Conservation (phyloP, 2,797 vertebrate genomes). For the Merluccius polli region DNA sequence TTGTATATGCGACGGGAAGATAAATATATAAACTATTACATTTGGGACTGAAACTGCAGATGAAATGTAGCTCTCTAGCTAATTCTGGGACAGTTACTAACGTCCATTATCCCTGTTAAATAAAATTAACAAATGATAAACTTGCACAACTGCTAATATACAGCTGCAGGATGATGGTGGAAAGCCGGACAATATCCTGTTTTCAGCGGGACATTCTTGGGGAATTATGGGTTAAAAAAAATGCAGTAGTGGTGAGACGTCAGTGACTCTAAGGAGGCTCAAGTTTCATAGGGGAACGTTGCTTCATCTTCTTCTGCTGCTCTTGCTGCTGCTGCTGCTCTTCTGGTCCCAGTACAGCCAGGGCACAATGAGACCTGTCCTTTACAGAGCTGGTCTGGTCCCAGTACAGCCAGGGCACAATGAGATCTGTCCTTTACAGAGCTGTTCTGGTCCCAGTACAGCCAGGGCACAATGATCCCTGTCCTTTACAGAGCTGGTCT, state of each 20-base stretch:
- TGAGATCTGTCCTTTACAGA: slow-evolving; percentile 1
- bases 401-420: slow-evolving; percentile 42
- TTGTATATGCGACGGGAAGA: neutral
- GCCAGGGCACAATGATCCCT: no score
- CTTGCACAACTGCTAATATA: slow-evolving; percentile 26
- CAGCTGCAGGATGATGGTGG: slow-evolving; percentile 34
- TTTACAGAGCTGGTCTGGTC: slow-evolving; percentile 35
- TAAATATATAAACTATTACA: neutral
- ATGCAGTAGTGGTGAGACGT: slow-evolving; percentile 20
- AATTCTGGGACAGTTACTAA: no score
- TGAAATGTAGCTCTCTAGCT: no score
- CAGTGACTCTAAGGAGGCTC: slow-evolving; percentile 35
- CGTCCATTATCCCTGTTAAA: no score
- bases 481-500: no score
- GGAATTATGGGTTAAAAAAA: slow-evolving; percentile 49
- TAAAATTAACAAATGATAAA: no score
- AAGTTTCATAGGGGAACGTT: slow-evolving; percentile 52
- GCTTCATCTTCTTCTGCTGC: slow-evolving; percentile 53
- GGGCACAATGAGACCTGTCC: slow-evolving; percentile 33
- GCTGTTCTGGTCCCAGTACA: no score
- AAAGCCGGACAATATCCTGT: slow-evolving; percentile 67
- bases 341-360: slow-evolving; percentile 50
- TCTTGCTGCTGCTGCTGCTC: slow-evolving; percentile 34
- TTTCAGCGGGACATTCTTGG: slow-evolving; percentile 55
- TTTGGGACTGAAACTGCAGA: no score